Percentiles rank a stretch among this genome's conserved stretches.
These are phyloP conservation scores for Prunella himalayana DNA, from an alignment of 2,113 vertebrate species.

Conservation along the genomic window DNA sequence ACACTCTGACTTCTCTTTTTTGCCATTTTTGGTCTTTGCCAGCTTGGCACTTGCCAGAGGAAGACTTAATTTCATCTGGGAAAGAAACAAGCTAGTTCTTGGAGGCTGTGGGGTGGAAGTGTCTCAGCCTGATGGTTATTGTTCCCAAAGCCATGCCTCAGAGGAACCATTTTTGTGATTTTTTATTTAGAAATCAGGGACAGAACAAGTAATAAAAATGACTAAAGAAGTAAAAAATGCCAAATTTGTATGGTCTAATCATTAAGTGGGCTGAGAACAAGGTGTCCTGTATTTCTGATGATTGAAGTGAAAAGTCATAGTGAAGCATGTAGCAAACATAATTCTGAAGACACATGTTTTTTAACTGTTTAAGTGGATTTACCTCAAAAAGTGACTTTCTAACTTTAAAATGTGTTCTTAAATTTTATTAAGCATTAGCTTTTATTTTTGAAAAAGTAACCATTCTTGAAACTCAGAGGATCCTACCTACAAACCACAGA, in stretches of 20 bases:
- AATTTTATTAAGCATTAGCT: not conserved
- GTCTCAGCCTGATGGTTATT: not conserved
- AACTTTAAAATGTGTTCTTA: not conserved
- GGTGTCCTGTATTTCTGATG: not conserved
- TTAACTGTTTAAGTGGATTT: not conserved
- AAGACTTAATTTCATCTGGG: constrained; percentile 31
- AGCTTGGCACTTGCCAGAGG: not conserved
- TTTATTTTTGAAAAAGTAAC: not conserved
- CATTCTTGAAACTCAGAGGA: not conserved
- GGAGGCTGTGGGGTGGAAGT: not conserved
- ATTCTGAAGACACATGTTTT: not conserved
- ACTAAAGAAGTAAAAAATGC: constrained; percentile 1
- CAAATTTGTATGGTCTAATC: not conserved
- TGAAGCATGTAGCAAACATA: not conserved
- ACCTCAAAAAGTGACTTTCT: not conserved
- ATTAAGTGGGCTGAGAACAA: constrained; percentile 14
- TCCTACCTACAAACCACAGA: not conserved
- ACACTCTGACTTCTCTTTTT: not conserved
- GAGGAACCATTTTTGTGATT: not conserved
- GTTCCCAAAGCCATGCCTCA: not conserved
- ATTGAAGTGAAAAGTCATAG: not conserved
- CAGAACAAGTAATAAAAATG: not conserved
- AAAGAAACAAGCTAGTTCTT: not conserved
- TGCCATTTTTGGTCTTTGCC: constrained; percentile 5
- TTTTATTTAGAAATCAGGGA: not conserved